Evolutionary conservation across 2,113 vertebrate species (phyloP), one percentile per base, ranked within the genome.

Genomic region (Saiga tatarica): DNA sequence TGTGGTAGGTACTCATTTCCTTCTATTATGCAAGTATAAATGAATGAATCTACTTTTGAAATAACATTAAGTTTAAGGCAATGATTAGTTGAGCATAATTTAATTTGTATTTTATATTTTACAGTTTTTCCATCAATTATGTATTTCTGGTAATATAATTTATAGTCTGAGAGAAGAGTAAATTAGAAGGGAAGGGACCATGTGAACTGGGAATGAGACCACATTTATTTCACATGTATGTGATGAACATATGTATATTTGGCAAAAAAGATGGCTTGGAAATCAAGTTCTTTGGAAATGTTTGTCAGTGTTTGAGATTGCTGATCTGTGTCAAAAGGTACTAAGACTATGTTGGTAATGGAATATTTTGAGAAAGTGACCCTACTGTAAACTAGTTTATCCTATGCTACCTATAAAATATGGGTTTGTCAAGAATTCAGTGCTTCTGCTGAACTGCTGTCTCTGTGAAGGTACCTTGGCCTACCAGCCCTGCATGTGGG

Each of bases 101-200:
- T 91, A 84, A 64, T 95, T 91, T 81, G 9, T 26, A 86, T 50
- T 96, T 97, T 36, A 67, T 10, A 23, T 87, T 92, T 62, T 87
- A 2, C 53, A 45, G 47, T 42, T 89, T 78, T 60, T 36, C n/a
- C 5, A 57, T 76, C 21, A 55, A 7, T 89, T 74, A 39, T 5
- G 26, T 45, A 3, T 88, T 74, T 91, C 2, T 3, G 52, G 33
- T 88, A 89, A 45, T 86, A 33, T 91, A 59, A 67, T 88, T 55
- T 95, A 30, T 47, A 53, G 28, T 85, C 60, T 1, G 78, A 21
- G 1, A 95, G 16, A 91, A 19, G 4, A 82, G 50, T 62, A 89
- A 79, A 92, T 82, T 76, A 89, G 25, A 87, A 36, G 45, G 33
- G 17, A 79, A 87, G 26, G 6, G 5, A 74, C 5, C 59, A 0